Percentiles rank a stretch among this genome's conserved stretches.
Conservation (phyloP, 2,888 invertebrate genomes). For the Penaeus monodon region DNA sequence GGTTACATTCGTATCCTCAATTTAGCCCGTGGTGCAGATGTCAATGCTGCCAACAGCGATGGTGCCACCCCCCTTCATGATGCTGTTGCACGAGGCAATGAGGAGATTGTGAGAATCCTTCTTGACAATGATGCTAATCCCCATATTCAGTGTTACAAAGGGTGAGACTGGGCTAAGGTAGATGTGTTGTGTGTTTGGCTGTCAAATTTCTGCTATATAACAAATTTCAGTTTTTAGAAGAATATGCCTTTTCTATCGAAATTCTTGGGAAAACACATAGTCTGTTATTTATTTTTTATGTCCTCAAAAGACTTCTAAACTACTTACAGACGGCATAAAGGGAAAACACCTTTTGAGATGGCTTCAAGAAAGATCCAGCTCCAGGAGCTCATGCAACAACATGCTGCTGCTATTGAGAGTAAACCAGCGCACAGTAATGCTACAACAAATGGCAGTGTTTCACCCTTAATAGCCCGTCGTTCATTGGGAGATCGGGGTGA, state of each 20-base stretch:
- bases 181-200: background rate
- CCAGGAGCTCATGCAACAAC: slow-evolving; percentile 29
- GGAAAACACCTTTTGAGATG: slow-evolving; percentile 59
- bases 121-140: slow-evolving; percentile 75
- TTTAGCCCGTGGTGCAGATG: slow-evolving; percentile 74
- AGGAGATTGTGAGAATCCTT: slow-evolving; percentile 73
- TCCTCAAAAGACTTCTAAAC: too few relatives aligned
- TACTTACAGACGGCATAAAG: slow-evolving; percentile 52
- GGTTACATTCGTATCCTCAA: background rate
- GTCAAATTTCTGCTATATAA: background rate
- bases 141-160: slow-evolving; percentile 62
- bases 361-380: slow-evolving; percentile 39
- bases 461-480: slow-evolving; percentile 47
- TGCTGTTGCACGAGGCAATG: slow-evolving; percentile 74
- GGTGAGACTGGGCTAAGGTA: slow-evolving; percentile 28
- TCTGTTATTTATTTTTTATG: background rate
- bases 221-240: background rate
- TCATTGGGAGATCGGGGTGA: slow-evolving; percentile 41
- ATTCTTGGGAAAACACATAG: background rate
- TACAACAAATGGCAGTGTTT: slow-evolving; percentile 55
- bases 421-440: slow-evolving; percentile 28
- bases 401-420: slow-evolving; percentile 6
- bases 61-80: slow-evolving; percentile 77
- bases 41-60: slow-evolving; percentile 74
- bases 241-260: background rate